phyloP scores from a whole-genome alignment of 2,113 vertebrate species.

The Antechinus flavipes region DNA sequence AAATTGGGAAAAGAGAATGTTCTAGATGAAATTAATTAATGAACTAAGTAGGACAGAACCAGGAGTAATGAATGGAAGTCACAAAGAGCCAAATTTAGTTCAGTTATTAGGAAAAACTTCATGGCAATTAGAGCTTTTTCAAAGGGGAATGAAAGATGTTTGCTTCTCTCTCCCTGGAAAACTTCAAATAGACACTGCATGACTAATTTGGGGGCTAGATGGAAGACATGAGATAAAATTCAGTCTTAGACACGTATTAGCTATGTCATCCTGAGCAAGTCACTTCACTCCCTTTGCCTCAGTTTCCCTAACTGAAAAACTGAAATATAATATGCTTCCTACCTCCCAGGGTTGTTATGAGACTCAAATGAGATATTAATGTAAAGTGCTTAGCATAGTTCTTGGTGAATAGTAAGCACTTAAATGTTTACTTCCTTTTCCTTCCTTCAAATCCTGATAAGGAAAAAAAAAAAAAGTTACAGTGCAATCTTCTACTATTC shows the following conservation, averaged over 20 bases:
- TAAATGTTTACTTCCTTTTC: background rate
- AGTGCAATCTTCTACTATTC: background rate
- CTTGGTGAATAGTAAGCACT: background rate
- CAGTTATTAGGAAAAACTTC: background rate
- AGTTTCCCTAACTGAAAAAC: no score
- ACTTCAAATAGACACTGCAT: background rate
- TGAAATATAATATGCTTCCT: no score
- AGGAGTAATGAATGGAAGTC: background rate
- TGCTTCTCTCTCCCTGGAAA: background rate
- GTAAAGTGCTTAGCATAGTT: background rate
- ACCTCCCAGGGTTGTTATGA: no score
- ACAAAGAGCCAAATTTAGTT: background rate
- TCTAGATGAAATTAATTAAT: background rate
- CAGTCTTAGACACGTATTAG: background rate
- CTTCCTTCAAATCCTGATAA: background rate
- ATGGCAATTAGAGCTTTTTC: background rate
- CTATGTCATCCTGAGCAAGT: no score
- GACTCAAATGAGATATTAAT: background rate
- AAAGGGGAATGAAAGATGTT: background rate
- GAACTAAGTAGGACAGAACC: background rate
- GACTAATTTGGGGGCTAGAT: background rate
- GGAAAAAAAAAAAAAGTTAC: background rate
- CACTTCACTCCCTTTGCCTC: no score
- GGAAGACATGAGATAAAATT: background rate
- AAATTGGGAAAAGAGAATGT: background rate